These are phyloP conservation scores for Zaprionus capensis DNA, from an alignment of 1,140 invertebrate genomes.

Conservation along the genomic window DNA sequence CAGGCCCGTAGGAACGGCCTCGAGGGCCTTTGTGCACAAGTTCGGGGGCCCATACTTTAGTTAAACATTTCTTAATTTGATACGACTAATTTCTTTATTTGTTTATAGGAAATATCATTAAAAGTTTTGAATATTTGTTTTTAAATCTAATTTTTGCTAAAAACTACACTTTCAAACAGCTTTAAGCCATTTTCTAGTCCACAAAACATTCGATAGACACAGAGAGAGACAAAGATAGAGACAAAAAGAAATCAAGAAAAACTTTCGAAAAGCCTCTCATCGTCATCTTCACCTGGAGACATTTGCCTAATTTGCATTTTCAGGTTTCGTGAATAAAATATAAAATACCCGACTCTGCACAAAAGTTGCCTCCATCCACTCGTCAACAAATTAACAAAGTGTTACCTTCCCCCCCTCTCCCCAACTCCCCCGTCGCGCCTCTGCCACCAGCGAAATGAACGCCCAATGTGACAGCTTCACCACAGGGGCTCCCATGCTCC, in stretches of 20 bases:
- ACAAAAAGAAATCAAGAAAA: conserved; percentile 39
- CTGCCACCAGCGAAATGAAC: conserved; percentile 42
- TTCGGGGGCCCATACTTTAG: too few species aligned
- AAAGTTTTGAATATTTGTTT: too few species aligned
- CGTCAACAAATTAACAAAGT: conserved; percentile 45
- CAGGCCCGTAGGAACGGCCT: too few species aligned
- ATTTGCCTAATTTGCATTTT: conserved; percentile 69
- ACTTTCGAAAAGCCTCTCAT: conserved; percentile 51
- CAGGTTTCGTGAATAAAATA: conserved; percentile 56
- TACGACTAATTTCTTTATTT: too few species aligned
- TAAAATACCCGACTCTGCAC: conserved; percentile 29
- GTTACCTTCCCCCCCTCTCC: background rate
- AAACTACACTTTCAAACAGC: background rate
- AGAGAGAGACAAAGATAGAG: conserved; percentile 27
- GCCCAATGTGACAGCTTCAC: conserved; percentile 50
- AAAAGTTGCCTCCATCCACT: conserved; percentile 8
- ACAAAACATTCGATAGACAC: background rate
- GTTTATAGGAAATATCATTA: too few species aligned
- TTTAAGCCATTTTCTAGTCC: conserved; percentile 7
- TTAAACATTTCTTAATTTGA: too few species aligned
- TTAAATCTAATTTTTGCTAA: too few species aligned
- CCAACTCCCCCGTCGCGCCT: background rate
- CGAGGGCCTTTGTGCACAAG: too few species aligned
- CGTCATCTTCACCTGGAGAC: conserved; percentile 51
- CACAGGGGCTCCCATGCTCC: conserved; percentile 69